phyloP scores from a whole-genome alignment of 2,797 vertebrate genomes.

The Periparus ater region DNA sequence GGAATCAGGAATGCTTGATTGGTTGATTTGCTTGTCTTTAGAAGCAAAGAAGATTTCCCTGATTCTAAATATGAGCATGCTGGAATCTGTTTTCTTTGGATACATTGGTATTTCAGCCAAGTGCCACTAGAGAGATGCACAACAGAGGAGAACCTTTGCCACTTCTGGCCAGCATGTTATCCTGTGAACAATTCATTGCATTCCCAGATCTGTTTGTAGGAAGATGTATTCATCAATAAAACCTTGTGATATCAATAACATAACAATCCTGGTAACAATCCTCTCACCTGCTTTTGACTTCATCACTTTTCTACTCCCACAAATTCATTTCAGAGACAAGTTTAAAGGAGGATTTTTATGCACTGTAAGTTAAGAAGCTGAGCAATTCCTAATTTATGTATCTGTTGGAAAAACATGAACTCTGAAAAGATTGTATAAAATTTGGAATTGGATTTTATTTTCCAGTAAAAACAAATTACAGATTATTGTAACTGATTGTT shows the following conservation, averaged over 20 bases:
- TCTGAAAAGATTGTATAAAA: neutral
- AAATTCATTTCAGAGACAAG: neutral
- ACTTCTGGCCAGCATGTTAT: neutral
- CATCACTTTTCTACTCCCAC: neutral
- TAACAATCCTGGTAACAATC: neutral
- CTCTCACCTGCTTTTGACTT: neutral
- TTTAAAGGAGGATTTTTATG: neutral
- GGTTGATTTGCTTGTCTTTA: neutral
- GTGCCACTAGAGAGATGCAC: neutral
- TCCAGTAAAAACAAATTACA: neutral
- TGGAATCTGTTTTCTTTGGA: neutral
- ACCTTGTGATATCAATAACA: neutral
- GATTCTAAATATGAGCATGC: accelerated
- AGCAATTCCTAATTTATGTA: neutral
- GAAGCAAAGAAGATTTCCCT: neutral
- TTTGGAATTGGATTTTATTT: neutral
- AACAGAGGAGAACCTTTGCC: neutral
- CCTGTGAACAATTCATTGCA: neutral
- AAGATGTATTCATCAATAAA: neutral
- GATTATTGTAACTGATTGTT: neutral
- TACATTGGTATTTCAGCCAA: neutral
- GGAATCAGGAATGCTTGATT: neutral
- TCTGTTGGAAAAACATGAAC: neutral
- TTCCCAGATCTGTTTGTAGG: neutral
- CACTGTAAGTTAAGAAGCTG: neutral